Evolutionary conservation across 2,797 vertebrate species (phyloP), one percentile per base, ranked within the genome.

Genomic region (Acanthopagrus latus): DNA sequence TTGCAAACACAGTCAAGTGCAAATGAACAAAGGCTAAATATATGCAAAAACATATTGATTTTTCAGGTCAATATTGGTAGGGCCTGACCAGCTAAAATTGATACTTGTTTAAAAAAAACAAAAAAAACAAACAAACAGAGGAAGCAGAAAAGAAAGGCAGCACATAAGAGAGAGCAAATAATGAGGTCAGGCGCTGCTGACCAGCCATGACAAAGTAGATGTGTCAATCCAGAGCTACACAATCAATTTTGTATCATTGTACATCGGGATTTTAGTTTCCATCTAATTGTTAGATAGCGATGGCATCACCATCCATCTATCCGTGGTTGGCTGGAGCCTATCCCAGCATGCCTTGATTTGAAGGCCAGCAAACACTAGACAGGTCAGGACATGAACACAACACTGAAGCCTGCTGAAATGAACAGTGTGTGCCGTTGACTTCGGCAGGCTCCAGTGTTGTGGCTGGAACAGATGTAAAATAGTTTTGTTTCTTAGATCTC

Each of bases 171-270:
- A 82, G 72, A 85, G 89, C 17, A 33, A 54, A 87, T 25, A 92
- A 87, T 72, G 75, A 85, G 90, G 89, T 89, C 88, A 86, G 72
- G 64, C 70, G 1, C 27, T 46, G 65, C 64, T 84, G 85, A 76
- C 74, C 74, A 21, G 56, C 33, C 76, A n/a, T 75, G 71, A 80
- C 64, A 86, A 41, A 77, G 11, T 44, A 50, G 29, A 83, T 23
- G 51, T 70, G 83, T 81, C 86, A 59, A 54, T 83, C 72, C 66
- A 82, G 43, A 73, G 60, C 66, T 68, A 23, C 44, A 81, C 25
- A 84, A 91, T 91, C 86, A 73, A 91, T 90, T 72, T 17, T 65
- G 25, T 74, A 60, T 76, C 47, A 64, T 58, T 50, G 57, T 55
- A 52, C 62, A 38, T 17, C 66, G 69, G 76, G 62, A 83, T 75